phyloP scores from a whole-genome alignment of 1,140 invertebrate genomes.

The Leptinotarsa undecemlineata region DNA sequence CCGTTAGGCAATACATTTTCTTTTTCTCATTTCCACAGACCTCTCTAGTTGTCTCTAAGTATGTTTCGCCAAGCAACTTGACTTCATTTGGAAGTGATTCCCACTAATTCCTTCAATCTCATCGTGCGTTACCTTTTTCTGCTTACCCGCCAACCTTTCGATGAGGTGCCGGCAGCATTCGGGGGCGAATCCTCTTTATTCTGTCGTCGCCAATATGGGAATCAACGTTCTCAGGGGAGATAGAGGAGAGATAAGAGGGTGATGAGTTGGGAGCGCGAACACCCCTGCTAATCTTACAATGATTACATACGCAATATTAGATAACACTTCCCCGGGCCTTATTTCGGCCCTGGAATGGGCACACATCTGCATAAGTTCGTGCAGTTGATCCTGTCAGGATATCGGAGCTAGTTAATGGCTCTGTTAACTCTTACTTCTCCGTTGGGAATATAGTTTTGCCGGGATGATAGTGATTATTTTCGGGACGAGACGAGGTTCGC shows the following conservation, averaged over 20 bases:
- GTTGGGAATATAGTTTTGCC: constrained; percentile 10
- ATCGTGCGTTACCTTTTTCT: background rate
- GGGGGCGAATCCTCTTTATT: constrained; percentile 14
- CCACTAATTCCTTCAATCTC: too few species aligned
- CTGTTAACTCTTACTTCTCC: constrained; percentile 21
- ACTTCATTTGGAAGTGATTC: too few species aligned
- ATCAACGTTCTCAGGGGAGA: constrained; percentile 39
- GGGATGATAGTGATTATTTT: constrained; percentile 12
- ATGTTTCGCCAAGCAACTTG: too few species aligned
- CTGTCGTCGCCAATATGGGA: constrained; percentile 22
- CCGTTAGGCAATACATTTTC: too few species aligned
- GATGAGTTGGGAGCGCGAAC: constrained; percentile 32
- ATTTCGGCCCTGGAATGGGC: background rate
- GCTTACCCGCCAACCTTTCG: background rate
- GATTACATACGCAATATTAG: constrained; percentile 49
- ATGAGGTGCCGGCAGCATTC: background rate
- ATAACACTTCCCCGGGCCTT: constrained; percentile 39
- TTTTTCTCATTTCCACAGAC: too few species aligned
- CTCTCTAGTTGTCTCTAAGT: too few species aligned
- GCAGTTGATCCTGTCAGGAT: constrained; percentile 24
- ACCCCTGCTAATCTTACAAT: constrained; percentile 43
- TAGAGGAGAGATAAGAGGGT: constrained; percentile 40
- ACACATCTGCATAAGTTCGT: constrained; percentile 23
- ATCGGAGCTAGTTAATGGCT: constrained; percentile 20
- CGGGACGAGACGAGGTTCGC: background rate